These are phyloP conservation scores for Anoplolepis gracilipes DNA, from an alignment of 1,140 invertebrate species.

Conservation along the genomic window DNA sequence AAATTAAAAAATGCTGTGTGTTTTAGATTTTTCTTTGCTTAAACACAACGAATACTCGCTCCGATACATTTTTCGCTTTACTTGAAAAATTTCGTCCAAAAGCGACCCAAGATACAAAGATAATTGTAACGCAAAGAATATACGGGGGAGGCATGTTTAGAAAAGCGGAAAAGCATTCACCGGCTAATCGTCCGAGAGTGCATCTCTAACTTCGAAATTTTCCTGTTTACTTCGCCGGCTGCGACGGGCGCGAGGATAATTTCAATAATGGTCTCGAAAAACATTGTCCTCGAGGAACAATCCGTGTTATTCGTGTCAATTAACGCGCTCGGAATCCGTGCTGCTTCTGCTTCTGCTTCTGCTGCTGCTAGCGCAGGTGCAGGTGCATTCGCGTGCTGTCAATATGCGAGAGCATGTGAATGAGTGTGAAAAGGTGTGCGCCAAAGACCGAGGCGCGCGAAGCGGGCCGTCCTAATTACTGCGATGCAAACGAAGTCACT, in stretches of 20 bases:
- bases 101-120: not conserved
- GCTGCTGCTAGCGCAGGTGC: conserved; percentile 60
- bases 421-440: conserved; percentile 55
- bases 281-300: conserved; percentile 67
- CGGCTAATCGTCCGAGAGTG: conserved; percentile 20
- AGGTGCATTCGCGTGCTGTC: conserved; percentile 33
- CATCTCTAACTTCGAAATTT: conserved; percentile 43
- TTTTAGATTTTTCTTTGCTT: not conserved
- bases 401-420: not conserved
- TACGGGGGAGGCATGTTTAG: not conserved
- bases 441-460: conserved; percentile 36
- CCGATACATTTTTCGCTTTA: conserved; percentile 1
- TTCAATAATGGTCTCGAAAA: conserved; percentile 46
- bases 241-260: conserved; percentile 26
- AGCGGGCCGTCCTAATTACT: conserved; percentile 63
- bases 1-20: too few relatives aligned
- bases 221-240: conserved; percentile 14
- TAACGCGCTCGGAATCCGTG: conserved; percentile 35
- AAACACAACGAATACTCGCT: not conserved
- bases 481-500: conserved; percentile 56
- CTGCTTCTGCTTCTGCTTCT: too few relatives aligned
- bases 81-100: conserved; percentile 22
- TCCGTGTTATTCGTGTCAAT: conserved; percentile 70
- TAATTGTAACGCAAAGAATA: conserved; percentile 35
- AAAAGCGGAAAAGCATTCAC: not conserved